phyloP scores from a whole-genome alignment of 1,140 invertebrate species.

The Harpegnathos saltator region DNA sequence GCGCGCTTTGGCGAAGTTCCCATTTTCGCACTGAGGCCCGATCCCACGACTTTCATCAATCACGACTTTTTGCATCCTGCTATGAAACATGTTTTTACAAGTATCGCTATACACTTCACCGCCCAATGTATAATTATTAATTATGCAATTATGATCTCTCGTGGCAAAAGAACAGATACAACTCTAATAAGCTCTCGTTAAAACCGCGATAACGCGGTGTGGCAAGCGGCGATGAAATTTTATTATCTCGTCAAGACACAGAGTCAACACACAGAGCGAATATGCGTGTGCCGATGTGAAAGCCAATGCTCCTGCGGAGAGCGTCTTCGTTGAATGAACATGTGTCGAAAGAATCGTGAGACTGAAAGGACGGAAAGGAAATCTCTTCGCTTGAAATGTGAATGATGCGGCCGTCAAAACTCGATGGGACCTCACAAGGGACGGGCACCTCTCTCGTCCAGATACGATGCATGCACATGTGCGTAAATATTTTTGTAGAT shows the following conservation, averaged over 20 bases:
- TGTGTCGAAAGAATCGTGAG: conserved; percentile 55
- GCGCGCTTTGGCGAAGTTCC: neutral
- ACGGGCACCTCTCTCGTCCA: neutral
- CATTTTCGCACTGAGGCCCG: neutral
- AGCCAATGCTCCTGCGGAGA: neutral
- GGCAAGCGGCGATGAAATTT: neutral
- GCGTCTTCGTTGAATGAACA: conserved; percentile 43
- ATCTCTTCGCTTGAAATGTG: conserved; percentile 6
- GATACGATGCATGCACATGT: neutral
- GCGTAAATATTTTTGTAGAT: neutral
- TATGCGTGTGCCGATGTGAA: neutral
- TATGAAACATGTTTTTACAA: too few species aligned
- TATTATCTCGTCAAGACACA: neutral
- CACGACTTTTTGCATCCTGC: neutral
- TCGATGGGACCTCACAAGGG: neutral
- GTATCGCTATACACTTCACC: too few species aligned
- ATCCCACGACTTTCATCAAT: neutral
- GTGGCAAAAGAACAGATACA: neutral
- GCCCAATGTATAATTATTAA: too few species aligned
- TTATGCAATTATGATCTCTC: too few species aligned
- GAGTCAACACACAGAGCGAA: too few species aligned
- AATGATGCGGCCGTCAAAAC: neutral
- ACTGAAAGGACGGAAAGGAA: conserved; percentile 64
- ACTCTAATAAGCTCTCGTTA: neutral
- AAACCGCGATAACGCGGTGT: neutral